Evolutionary conservation across 2,797 vertebrate genomes (phyloP), one percentile per base, ranked within the genome.

Genomic region (Pseudochromis fuscus): DNA sequence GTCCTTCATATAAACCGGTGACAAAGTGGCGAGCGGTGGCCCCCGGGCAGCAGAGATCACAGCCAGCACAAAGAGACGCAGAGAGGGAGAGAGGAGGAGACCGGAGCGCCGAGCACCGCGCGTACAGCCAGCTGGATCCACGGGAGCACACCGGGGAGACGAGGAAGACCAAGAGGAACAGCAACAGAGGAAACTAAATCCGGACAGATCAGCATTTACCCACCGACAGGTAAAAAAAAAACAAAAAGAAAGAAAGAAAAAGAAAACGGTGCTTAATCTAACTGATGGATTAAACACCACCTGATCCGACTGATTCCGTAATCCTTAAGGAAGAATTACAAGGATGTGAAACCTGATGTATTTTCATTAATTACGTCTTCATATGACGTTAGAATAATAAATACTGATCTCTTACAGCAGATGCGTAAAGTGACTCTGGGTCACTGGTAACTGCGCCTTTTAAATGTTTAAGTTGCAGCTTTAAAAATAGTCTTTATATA

Each of bases 1-100:
- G 89, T 85, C 90, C 89, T 93, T 90, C 90, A 87, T 79, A 87
- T 91, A 91, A 90, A 88, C 75, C 82, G 78, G 79, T 83, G 82
- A 89, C 81, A 88, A 83, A 87, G 79, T 86, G 79, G 68, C 33
- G 73, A 88, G 74, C 75, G 60, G 79, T 63, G 71, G 65, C 77
- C 76, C 71, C 78, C 24, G 72, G 72, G 76, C 71, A 81, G 84
- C 52, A 62, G 68, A 81, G 79, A 87, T 82, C 86, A 85, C 56
- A 84, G 67, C 50, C 67, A 60, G 62, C 70, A 63, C 52, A 44
- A 24, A 21, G 7, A 44, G 11, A 57, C 24, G 66, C 53, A 49
- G 12, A 42, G 38, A 57, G 23, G 55, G 58, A 64, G 37, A 60
- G 24, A 30, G 58, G 45, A 80, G 53, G 53, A 72, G 37, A 77